Percentiles rank a stretch among this genome's conserved stretches.
Evolutionary conservation across 2,113 vertebrate genomes (phyloP).

Genomic region (Ochotona curzoniae): DNA sequence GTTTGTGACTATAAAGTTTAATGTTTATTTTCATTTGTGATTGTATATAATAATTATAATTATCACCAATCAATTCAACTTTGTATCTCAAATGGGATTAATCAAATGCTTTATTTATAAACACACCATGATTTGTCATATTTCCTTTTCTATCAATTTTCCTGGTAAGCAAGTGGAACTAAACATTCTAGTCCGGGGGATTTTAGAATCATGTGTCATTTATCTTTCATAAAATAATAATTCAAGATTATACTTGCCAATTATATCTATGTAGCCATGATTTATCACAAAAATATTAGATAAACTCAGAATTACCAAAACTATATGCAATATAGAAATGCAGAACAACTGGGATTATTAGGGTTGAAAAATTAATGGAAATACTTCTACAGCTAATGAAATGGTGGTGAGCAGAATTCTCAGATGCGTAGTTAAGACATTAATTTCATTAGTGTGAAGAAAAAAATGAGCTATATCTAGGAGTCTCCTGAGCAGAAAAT

Average conservation of each 20-base stretch:
- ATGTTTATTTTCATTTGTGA: slow-evolving; percentile 40
- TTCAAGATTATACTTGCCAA: slow-evolving; percentile 20
- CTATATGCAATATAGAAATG: slow-evolving; percentile 13
- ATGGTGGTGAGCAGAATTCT: not conserved
- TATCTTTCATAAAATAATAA: slow-evolving; percentile 37
- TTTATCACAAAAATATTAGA: slow-evolving; percentile 13
- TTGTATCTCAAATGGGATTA: not conserved
- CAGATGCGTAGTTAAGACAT: not conserved
- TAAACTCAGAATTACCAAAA: slow-evolving; percentile 40
- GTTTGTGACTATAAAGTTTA: not conserved
- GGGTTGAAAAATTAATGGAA: slow-evolving; percentile 11
- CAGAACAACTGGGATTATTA: not conserved
- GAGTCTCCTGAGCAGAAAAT: slow-evolving; percentile 27
- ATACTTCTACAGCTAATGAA: slow-evolving; percentile 32
- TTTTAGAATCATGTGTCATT: not conserved
- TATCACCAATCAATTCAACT: slow-evolving; percentile 32
- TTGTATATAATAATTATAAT: not conserved
- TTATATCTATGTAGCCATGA: not conserved
- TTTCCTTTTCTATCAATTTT: slow-evolving; percentile 24
- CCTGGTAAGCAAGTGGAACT: slow-evolving; percentile 41
- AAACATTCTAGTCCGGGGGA: not conserved
- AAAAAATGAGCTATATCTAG: slow-evolving; percentile 5
- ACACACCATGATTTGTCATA: not conserved
- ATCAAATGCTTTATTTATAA: slow-evolving; percentile 47
- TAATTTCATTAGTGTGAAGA: slow-evolving; percentile 45